Evolutionary conservation across 2,888 invertebrate species (phyloP).

Genomic region (Latrodectus elegans): DNA sequence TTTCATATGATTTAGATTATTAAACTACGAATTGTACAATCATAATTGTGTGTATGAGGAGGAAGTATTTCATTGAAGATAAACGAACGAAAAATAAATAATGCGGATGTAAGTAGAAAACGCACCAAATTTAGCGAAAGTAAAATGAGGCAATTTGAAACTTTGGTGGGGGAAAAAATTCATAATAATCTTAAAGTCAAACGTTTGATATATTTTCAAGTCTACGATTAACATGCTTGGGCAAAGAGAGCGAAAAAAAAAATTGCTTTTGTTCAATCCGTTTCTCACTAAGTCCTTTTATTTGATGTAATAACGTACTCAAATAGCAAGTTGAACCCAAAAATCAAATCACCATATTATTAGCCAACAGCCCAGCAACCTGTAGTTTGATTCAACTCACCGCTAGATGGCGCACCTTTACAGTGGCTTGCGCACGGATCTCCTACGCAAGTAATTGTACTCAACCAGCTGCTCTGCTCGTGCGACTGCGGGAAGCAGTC

Average conservation of each 20-base stretch:
- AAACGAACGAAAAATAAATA: too few species aligned
- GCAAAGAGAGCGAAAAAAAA: constrained; percentile 4
- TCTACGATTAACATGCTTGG: not conserved
- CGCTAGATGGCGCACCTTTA: constrained; percentile 47
- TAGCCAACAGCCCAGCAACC: constrained; percentile 31
- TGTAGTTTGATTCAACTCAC: constrained; percentile 25
- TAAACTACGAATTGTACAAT: too few species aligned
- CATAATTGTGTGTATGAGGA: too few species aligned
- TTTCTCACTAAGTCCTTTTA: not conserved
- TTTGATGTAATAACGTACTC: not conserved
- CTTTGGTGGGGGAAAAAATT: too few species aligned
- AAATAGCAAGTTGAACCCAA: not conserved
- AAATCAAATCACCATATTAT: constrained; percentile 8
- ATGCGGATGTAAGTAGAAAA: too few species aligned
- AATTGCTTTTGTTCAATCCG: not conserved
- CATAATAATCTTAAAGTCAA: too few species aligned
- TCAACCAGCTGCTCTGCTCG: constrained; percentile 46
- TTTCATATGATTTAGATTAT: too few species aligned
- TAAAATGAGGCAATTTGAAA: too few species aligned
- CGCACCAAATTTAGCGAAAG: too few species aligned
- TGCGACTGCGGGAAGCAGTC: constrained; percentile 50
- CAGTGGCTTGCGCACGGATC: constrained; percentile 60
- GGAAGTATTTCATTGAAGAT: too few species aligned
- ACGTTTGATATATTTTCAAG: not conserved
- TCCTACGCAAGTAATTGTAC: constrained; percentile 66